These are phyloP conservation scores for Lochmaea capreae DNA, from an alignment of 2,888 invertebrate species.

Conservation along the genomic window DNA sequence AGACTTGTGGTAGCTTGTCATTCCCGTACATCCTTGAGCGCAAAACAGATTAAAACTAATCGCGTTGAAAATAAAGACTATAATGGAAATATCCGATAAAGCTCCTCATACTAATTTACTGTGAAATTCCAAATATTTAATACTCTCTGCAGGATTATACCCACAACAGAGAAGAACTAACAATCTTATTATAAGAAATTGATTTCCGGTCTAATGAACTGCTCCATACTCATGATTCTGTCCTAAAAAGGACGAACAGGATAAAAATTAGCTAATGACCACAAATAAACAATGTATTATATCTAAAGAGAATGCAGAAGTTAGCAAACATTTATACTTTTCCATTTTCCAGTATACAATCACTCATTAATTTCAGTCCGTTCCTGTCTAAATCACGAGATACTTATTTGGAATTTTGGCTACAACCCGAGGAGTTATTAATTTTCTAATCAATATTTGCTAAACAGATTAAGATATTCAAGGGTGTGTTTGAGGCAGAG, in stretches of 20 bases:
- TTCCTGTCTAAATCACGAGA: neutral
- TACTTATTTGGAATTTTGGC: neutral
- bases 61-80: slow-evolving; percentile 43
- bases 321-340: neutral
- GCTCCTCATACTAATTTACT: slow-evolving; percentile 38
- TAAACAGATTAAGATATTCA: neutral
- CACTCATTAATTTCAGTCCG: neutral
- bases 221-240: too few species aligned
- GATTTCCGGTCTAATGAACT: neutral
- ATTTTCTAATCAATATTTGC: slow-evolving; percentile 3
- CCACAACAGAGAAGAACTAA: neutral
- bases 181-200: neutral
- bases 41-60: slow-evolving; percentile 45
- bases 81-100: slow-evolving; percentile 42
- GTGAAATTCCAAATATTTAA: slow-evolving; percentile 37
- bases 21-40: slow-evolving; percentile 38
- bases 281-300: too few species aligned
- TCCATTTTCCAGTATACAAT: too few species aligned
- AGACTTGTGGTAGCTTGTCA: slow-evolving; percentile 35
- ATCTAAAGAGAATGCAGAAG: too few species aligned
- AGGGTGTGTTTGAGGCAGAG: neutral
- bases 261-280: too few species aligned
- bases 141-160: slow-evolving; percentile 13
- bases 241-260: neutral
- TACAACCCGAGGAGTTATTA: neutral